Evolutionary conservation across 2,888 invertebrate species (phyloP), one percentile per base, ranked within the genome.

Genomic region (Drosophila pseudotalamancana): DNA sequence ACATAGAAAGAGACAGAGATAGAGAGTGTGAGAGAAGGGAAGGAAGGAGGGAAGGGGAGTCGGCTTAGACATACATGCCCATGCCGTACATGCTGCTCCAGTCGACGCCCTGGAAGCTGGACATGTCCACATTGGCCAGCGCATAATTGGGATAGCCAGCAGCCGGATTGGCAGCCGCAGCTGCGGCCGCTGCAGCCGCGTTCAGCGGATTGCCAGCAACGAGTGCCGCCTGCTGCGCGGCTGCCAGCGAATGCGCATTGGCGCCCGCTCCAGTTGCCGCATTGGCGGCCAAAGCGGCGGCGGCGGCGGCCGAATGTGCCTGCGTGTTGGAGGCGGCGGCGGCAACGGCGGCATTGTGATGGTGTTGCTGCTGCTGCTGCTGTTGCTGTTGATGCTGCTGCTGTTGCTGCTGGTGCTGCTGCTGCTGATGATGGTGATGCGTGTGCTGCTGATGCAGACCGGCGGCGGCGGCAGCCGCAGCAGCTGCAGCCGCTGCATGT

Each of bases 81-180:
- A 97, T 96, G 89, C 97, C 96, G 92, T 97, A 97, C 96, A 97
- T 96, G 87, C 96, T 95, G 88, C 95, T 95, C 97, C 97, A 97
- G 92, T 97, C 97, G 81, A 97, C 96, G 63, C 96, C 96, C 92
- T 97, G 97, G 94, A 97, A 97, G 90, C 96, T 96, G 67, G 96
- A 95, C 97, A 97, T 97, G 92, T 97, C 97, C 69, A 97, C 96
- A 90, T 97, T 97, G 89, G 97, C 95, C 76, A 97, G 94, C 79
- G 95, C 95, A 92, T 97, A 97, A 43, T 94, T 94, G 87, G 94
- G 95, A 90, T 95, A 95, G 54, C 94, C 93, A 23, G 95, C 94
- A 76, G 95, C 93, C 85, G 94, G 94, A 3, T 94, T 94, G 9
- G 94, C 88, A 60, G 93, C 93, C 40, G 93, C 88, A 79, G 94